Percentiles rank a stretch among this genome's conserved stretches.
These are phyloP conservation scores for Cossypha polioptera DNA, from an alignment of 2,797 vertebrate species.

Conservation along the genomic window DNA sequence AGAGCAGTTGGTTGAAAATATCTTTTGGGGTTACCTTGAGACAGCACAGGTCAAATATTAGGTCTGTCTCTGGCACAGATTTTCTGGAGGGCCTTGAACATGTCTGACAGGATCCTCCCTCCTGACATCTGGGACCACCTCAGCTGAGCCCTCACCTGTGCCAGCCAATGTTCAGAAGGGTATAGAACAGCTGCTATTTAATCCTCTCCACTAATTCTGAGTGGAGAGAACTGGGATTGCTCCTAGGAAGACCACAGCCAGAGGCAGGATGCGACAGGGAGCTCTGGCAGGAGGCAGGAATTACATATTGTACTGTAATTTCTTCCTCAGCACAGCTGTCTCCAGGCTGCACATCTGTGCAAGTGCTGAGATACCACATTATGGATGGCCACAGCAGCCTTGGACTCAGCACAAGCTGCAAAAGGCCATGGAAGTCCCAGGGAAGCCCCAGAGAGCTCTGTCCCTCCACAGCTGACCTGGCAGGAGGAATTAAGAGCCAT, in stretches of 20 bases:
- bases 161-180: background rate
- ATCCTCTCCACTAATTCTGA: background rate
- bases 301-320: fast-evolving
- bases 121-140: background rate
- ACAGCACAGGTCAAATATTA: background rate
- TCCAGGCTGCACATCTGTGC: background rate
- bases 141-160: background rate
- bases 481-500: background rate
- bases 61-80: background rate
- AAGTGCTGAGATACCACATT: background rate
- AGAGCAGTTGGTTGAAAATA: background rate
- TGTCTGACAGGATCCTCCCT: background rate
- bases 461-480: background rate
- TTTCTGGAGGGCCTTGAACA: background rate
- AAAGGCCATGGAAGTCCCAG: fast-evolving
- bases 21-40: background rate
- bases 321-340: background rate
- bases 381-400: background rate
- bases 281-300: background rate
- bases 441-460: background rate
- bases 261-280: background rate
- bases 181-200: background rate
- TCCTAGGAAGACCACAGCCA: background rate
- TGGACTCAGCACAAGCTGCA: background rate
- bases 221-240: background rate